phyloP scores from a whole-genome alignment of 2,113 vertebrate species.

The Tenebrosternarchus preto region DNA sequence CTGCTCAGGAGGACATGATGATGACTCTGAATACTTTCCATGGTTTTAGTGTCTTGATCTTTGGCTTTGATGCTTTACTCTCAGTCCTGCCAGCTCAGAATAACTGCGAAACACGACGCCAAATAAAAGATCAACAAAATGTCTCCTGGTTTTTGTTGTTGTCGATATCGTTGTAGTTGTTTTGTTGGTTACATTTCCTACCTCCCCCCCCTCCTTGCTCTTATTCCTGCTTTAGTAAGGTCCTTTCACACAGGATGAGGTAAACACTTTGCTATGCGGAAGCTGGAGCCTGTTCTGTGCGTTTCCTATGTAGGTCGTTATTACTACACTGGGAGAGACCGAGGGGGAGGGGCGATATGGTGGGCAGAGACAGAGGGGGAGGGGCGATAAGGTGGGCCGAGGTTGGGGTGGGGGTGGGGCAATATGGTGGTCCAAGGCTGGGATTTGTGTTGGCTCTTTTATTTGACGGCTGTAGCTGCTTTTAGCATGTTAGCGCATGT shows the following conservation, averaged over 20 bases:
- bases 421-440: too few relatives aligned
- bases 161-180: not conserved
- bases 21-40: slow-evolving; percentile 10
- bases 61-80: too few relatives aligned
- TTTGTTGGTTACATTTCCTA: slow-evolving; percentile 26
- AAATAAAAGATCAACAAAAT: too few relatives aligned
- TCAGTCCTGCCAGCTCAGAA: too few relatives aligned
- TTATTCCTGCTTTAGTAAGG: slow-evolving; percentile 57
- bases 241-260: slow-evolving; percentile 62
- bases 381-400: not conserved
- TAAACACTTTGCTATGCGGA: slow-evolving; percentile 78
- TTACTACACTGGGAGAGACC: slow-evolving; percentile 61
- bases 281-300: slow-evolving; percentile 57
- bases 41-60: too few relatives aligned
- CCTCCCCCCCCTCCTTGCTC: slow-evolving; percentile 49
- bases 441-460: not conserved
- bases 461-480: not conserved
- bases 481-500: not conserved
- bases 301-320: slow-evolving; percentile 78
- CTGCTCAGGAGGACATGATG: slow-evolving; percentile 31
- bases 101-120: too few relatives aligned
- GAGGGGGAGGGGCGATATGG: not conserved
- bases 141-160: not conserved
- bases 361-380: not conserved
- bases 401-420: not conserved